Percentiles rank a stretch among this genome's conserved stretches.
Evolutionary conservation across 2,113 vertebrate species (phyloP).

Genomic region (Trochalopteron elliotii): DNA sequence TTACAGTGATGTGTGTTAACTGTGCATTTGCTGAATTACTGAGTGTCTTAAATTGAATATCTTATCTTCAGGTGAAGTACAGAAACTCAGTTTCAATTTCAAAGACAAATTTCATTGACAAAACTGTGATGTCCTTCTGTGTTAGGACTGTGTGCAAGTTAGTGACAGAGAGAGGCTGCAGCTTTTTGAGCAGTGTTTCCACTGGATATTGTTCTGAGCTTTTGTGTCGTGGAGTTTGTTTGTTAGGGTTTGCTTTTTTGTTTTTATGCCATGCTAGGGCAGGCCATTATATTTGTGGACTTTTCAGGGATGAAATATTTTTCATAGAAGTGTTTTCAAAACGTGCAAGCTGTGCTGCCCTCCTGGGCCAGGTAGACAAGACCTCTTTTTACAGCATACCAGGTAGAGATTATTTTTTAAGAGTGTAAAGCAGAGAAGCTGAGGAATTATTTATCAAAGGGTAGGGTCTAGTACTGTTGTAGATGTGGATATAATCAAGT

Average conservation of each 20-base stretch:
- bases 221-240: not conserved
- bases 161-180: not conserved
- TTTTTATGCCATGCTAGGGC: not conserved
- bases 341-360: not conserved
- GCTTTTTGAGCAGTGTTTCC: not conserved
- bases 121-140: not conserved
- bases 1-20: not conserved
- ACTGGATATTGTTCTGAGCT: not conserved
- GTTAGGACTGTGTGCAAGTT: not conserved
- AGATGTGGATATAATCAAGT: not conserved
- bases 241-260: not conserved
- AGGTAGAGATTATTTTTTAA: not conserved
- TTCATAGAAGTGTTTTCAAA: not conserved
- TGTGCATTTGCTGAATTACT: not conserved
- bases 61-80: not conserved
- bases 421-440: not conserved
- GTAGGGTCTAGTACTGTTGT: not conserved
- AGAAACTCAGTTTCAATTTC: not conserved
- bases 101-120: not conserved
- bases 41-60: not conserved
- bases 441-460: not conserved
- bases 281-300: not conserved
- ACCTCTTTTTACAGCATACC: not conserved
- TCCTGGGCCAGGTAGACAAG: not conserved
- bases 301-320: not conserved